These are phyloP conservation scores for Galleria mellonella DNA, from an alignment of 1,140 invertebrate species.

Conservation along the genomic window DNA sequence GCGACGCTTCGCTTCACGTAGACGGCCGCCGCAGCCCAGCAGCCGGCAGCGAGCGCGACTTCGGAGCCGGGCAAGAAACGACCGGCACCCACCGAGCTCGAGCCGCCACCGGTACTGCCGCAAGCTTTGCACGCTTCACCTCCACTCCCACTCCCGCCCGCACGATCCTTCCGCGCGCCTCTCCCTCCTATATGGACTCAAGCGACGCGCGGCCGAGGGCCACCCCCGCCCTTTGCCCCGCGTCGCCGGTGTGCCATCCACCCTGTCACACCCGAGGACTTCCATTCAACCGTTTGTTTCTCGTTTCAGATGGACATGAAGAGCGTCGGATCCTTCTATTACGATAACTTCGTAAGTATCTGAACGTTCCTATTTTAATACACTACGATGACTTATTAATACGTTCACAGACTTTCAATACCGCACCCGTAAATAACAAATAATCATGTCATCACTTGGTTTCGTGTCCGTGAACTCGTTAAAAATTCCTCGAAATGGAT, in stretches of 20 bases:
- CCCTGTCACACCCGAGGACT: constrained; percentile 30
- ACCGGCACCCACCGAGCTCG: constrained; percentile 65
- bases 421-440: too few relatives aligned
- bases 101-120: constrained; percentile 65
- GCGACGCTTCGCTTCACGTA: constrained; percentile 74
- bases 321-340: constrained; percentile 94
- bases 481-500: too few relatives aligned
- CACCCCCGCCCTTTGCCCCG: constrained; percentile 40
- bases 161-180: constrained; percentile 49
- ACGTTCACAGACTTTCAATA: background rate
- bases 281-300: constrained; percentile 61
- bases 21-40: constrained; percentile 66
- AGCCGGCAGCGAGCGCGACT: constrained; percentile 58
- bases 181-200: constrained; percentile 25
- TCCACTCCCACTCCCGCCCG: constrained; percentile 37
- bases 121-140: constrained; percentile 59
- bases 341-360: constrained; percentile 94
- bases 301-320: constrained; percentile 93
- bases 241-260: constrained; percentile 30
- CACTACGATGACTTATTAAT: background rate
- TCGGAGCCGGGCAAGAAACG: constrained; percentile 67
- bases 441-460: too few relatives aligned
- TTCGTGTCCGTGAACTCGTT: too few relatives aligned
- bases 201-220: constrained; percentile 32
- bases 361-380: background rate